A percentile compares a stretch with the other conserved stretches of the same genome.
These are phyloP conservation scores for Pristiophorus japonicus DNA, from an alignment of 2,113 vertebrate genomes.

Conservation along the genomic window DNA sequence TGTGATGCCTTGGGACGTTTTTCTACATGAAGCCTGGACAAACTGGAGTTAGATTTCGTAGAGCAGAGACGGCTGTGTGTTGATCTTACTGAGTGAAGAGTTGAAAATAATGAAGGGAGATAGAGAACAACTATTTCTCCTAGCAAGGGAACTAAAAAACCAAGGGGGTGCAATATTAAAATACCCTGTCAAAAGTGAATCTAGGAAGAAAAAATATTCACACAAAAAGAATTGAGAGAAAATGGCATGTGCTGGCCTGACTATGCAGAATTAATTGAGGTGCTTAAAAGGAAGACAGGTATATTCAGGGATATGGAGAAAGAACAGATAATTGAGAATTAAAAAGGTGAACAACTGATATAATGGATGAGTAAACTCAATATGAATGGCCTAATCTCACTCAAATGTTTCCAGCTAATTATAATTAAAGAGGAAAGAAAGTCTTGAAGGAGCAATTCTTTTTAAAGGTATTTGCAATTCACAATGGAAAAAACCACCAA, in stretches of 20 bases:
- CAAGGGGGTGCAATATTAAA: background rate
- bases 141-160: background rate
- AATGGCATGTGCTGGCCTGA: background rate
- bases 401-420: background rate
- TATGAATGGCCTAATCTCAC: background rate
- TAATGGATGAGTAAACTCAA: background rate
- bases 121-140: background rate
- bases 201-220: background rate
- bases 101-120: background rate
- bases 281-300: background rate
- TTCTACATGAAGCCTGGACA: background rate
- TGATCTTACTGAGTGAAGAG: background rate
- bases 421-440: background rate
- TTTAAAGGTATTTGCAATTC: background rate
- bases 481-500: background rate
- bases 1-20: background rate
- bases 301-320: background rate
- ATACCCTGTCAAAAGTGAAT: background rate
- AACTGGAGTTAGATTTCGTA: background rate
- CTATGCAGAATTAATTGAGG: background rate
- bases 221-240: background rate
- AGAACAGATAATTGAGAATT: background rate
- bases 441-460: background rate
- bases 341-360: background rate
- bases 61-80: background rate